phyloP scores from a whole-genome alignment of 2,113 vertebrate species.

The Dipodomys ordii region DNA sequence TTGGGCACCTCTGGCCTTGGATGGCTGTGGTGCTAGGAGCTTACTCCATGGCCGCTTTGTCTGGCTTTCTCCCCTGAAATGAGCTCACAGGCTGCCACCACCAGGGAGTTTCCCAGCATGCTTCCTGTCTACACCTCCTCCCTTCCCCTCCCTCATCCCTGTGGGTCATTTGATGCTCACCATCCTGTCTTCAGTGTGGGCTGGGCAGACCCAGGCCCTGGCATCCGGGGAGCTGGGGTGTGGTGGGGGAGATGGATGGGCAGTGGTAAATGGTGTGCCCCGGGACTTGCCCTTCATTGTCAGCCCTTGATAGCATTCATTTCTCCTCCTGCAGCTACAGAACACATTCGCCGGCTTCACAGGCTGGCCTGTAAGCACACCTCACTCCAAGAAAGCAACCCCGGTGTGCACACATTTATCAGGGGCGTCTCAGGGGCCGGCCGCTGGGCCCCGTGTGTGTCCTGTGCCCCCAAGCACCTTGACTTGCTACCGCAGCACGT shows the following conservation, averaged over 20 bases:
- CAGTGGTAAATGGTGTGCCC: background rate
- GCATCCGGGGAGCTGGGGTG: too few relatives aligned
- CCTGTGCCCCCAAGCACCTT: too few relatives aligned
- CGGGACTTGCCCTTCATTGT: background rate
- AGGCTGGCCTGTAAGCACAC: background rate
- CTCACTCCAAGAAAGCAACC: accelerated
- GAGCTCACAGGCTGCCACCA: background rate
- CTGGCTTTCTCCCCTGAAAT: accelerated
- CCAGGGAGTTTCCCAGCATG: accelerated
- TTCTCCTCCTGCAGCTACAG: background rate
- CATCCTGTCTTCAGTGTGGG: background rate
- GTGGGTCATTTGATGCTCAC: background rate
- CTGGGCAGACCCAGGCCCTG: too few relatives aligned
- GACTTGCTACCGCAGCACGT: too few relatives aligned
- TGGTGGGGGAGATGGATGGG: too few relatives aligned
- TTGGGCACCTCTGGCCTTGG: too few relatives aligned
- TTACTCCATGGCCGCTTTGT: accelerated
- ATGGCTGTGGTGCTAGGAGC: too few relatives aligned
- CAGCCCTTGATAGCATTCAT: accelerated
- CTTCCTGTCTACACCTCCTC: background rate
- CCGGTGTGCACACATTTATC: accelerated
- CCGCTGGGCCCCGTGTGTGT: accelerated
- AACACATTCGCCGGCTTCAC: background rate
- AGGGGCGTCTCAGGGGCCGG: background rate
- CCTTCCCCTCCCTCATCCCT: background rate